Base-by-base conservation (phyloP, 2,113 vertebrate species). In the Dermatemys mawii region DNA sequence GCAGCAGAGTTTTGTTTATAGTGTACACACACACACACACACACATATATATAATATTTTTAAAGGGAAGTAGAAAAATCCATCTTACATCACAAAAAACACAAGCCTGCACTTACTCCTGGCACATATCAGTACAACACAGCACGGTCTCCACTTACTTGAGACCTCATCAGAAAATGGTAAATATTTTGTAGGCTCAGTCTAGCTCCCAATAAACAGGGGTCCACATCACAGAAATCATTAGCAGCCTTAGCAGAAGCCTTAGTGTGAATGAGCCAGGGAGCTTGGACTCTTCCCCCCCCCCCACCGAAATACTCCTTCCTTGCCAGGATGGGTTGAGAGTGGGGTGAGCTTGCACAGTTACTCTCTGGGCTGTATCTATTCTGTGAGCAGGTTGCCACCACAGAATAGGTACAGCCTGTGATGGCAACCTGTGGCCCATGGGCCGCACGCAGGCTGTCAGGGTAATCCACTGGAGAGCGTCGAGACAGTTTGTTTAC, bases 101-200 rank as follows among this genome's bases (percentile, higher is more conserved):
- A 55, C 29, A 55, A 78, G 21, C 32, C 0, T 60, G 1, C 75
- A 51, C 26, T 51, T 81, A 27, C 53, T 92, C 48, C 44, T 84
- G 2, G 21, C 0, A 0, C 13, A 54, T 55, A 75, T 80, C 7
- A 8, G 3, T 60, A 32, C 70, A 73, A 10, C 51, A 53, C 49
- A 50, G 49, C 75, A 0, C 0, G 1, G 63, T 78, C 55, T 55
- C 1, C 67, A 1, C 0, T 0, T 26, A 55, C 75, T 76, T 0
- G 67, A 8, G 16, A 57, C 49, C 86, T 29, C 86, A 8, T n/a
- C 41, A 57, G 46, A 32, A 60, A 60, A 60, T 35, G 29, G 57
- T 60, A 60, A 55, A 60, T 60, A 44, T 41, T 73, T 73, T 73
- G n/a, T 41, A n/a, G 9, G 41, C 67, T 73, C 67, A 70, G n/a